A percentile compares a stretch with the other conserved stretches of the same genome.
These are phyloP conservation scores for Lutjanus erythropterus DNA, from an alignment of 2,113 vertebrate genomes.

Conservation along the genomic window DNA sequence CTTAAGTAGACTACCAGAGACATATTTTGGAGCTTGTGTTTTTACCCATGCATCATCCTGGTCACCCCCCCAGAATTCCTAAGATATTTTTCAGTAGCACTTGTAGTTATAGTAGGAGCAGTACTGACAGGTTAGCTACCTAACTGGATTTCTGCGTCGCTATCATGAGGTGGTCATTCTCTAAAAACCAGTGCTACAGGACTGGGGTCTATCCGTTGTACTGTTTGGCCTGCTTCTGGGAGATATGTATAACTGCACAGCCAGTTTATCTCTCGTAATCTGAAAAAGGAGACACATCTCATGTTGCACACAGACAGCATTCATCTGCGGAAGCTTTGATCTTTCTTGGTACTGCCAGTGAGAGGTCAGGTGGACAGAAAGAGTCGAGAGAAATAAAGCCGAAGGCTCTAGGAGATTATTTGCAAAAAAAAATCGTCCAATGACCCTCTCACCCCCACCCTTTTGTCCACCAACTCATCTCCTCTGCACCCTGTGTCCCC, in stretches of 20 bases:
- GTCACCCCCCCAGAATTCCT: too few relatives aligned
- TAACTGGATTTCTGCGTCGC: too few relatives aligned
- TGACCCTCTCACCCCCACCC: conserved; percentile 19
- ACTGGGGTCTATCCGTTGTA: background rate
- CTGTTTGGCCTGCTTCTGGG: background rate
- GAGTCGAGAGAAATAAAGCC: conserved; percentile 28
- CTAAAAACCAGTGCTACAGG: too few relatives aligned
- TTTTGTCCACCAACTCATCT: conserved; percentile 44
- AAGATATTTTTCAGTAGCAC: too few relatives aligned
- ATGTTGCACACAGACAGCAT: background rate
- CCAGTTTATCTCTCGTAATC: conserved; percentile 10
- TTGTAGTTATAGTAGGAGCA: too few relatives aligned
- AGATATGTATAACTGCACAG: background rate
- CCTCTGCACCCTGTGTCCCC: conserved; percentile 29
- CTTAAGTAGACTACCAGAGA: too few relatives aligned
- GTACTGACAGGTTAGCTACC: too few relatives aligned
- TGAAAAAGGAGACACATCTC: conserved; percentile 6
- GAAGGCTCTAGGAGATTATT: conserved; percentile 34
- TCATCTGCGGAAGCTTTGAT: conserved; percentile 13
- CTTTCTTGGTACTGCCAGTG: conserved; percentile 52
- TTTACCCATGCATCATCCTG: too few relatives aligned
- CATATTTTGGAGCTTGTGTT: too few relatives aligned
- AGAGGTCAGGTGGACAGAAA: conserved; percentile 22
- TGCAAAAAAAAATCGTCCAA: conserved; percentile 25
- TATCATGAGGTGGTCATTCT: too few relatives aligned